Evolutionary conservation across 1,140 invertebrate species (phyloP).

Genomic region (Geopemphigus sp.): DNA sequence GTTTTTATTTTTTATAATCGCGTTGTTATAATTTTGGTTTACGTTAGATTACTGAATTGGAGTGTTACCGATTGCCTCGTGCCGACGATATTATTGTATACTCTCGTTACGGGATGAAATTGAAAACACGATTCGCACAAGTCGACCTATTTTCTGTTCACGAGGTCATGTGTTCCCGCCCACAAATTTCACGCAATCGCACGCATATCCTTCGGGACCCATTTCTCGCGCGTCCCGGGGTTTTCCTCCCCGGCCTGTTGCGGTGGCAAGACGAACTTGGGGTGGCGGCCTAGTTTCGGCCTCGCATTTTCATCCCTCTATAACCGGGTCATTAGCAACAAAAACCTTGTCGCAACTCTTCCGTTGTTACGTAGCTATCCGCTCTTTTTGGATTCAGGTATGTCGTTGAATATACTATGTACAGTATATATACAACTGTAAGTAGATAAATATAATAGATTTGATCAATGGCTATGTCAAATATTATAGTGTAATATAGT

Average conservation of each 20-base stretch:
- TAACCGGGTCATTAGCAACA: constrained; percentile 42
- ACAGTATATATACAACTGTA: neutral
- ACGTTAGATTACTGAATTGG: too few species aligned
- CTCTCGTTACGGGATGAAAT: neutral
- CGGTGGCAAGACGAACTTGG: neutral
- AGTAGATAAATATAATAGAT: too few species aligned
- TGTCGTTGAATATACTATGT: neutral
- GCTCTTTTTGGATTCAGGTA: neutral
- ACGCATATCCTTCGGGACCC: constrained; percentile 15
- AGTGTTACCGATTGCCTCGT: too few species aligned
- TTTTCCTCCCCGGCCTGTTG: constrained; percentile 23
- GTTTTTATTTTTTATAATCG: too few species aligned
- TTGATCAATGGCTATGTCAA: too few species aligned
- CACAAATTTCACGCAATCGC: constrained; percentile 38
- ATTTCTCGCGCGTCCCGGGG: constrained; percentile 15
- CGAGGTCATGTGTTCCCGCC: constrained; percentile 25
- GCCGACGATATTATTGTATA: too few species aligned
- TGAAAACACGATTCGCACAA: constrained; percentile 3
- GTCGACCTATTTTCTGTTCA: constrained; percentile 27
- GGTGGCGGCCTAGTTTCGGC: constrained; percentile 25
- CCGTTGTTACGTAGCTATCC: constrained; percentile 12
- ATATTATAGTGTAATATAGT: too few species aligned
- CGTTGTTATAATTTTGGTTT: too few species aligned
- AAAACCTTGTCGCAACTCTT: constrained; percentile 34
- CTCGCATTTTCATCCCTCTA: constrained; percentile 37